These are phyloP conservation scores for Nibea albiflora DNA, from an alignment of 2,113 vertebrate species.

Conservation along the genomic window DNA sequence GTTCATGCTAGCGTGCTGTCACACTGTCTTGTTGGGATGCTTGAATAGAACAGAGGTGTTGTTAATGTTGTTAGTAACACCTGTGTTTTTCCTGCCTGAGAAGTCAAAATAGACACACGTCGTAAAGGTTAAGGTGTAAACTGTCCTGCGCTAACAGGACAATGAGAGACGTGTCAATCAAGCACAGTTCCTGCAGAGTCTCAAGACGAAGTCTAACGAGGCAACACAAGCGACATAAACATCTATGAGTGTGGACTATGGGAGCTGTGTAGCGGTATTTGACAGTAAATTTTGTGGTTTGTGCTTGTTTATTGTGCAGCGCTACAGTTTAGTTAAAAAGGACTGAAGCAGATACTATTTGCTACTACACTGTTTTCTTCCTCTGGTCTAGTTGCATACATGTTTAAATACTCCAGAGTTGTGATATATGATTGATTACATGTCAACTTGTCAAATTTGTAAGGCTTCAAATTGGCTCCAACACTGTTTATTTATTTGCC, in stretches of 20 bases:
- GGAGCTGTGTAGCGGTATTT: background rate
- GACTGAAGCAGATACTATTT: background rate
- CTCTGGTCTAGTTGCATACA: background rate
- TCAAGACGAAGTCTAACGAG: background rate
- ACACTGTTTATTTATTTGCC: background rate
- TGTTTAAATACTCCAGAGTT: background rate
- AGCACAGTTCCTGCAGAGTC: background rate
- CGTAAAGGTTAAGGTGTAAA: background rate
- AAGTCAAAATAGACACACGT: too few species aligned
- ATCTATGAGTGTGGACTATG: background rate
- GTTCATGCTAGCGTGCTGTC: background rate
- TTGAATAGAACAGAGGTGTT: background rate
- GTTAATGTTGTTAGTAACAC: background rate
- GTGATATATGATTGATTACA: background rate
- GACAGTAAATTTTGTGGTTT: background rate
- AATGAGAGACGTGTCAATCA: background rate
- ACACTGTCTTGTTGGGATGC: background rate
- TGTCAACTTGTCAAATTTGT: background rate
- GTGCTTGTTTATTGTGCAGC: background rate
- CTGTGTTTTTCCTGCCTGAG: background rate
- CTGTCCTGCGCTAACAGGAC: background rate
- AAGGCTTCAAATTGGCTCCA: background rate
- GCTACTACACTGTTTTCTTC: background rate
- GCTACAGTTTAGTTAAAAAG: background rate
- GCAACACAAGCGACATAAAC: background rate